Base-by-base conservation (phyloP, 2,113 vertebrate species). In the Grammomys dolichurus region DNA sequence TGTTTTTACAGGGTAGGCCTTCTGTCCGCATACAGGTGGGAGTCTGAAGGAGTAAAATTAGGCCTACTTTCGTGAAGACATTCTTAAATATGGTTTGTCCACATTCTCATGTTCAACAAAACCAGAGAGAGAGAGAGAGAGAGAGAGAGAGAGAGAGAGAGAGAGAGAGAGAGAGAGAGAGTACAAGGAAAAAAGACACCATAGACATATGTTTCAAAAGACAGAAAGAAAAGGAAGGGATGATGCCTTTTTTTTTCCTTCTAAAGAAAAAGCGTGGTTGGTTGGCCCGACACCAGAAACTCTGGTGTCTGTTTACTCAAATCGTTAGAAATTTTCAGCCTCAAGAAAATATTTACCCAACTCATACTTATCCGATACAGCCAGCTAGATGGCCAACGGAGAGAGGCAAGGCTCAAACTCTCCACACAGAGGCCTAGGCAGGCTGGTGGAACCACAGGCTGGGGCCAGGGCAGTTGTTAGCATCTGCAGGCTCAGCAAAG, bases 321-420 rank as follows among this genome's bases (percentile, higher is more conserved):
- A 84, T 80, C 76, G 10, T 90, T 77, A n/a, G 84, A 92, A 81
- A 78, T 73, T 78, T 94, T 91, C 80, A 95, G 48, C 51, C 58
- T 77, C 70, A 54, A 75, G 87, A 94, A 92, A 92, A 94, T 93
- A 92, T 87, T 95, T 93, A 93, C 26, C 14, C 33, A 56, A 20
- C 81, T 89, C 51, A 1, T 87, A 75, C 89, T 24, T 92, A 78
- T 70, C 73, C 31, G 48, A 75, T 94, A 43, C 33, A 85, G 40
- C 63, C 51, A 56, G 48, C 48, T 90, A 43, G 26, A 65, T 80
- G 51, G 60, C 36, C 78, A 63, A 9, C 56, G 22, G 48, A 54
- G 70, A 33, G 36, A 31, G 36, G 36, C 33, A 22, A 78, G 36
- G 3, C 31, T 67, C 48, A 58, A 0, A 85, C 22, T 85, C 78